A percentile compares a stretch with the other conserved stretches of the same genome.
Evolutionary conservation across 2,888 invertebrate species (phyloP).

Genomic region (Stenodera caucasica): DNA sequence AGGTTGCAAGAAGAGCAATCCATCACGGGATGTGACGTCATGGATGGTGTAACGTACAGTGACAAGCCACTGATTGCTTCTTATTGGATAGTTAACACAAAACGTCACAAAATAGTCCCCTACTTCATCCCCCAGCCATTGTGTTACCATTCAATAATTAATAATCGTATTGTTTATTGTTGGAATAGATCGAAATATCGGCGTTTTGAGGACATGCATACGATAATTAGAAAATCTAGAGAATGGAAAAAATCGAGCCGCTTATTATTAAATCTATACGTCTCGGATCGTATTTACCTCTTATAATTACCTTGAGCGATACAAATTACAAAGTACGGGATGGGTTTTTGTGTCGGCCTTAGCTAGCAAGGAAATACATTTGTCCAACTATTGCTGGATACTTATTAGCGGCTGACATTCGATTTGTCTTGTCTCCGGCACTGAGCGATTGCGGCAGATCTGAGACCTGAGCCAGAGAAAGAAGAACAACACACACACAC

Average conservation of each 20-base stretch:
- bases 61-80: constrained; percentile 60
- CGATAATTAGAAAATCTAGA: not conserved
- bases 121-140: constrained; percentile 4
- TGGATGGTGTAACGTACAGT: constrained; percentile 52
- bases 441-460: constrained; percentile 54
- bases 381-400: constrained; percentile 57
- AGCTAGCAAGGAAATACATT: constrained; percentile 56
- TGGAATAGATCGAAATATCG: not conserved
- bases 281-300: constrained; percentile 43
- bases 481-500: constrained; percentile 18
- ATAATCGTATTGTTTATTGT: no score
- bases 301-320: constrained; percentile 56
- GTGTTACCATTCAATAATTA: no score
- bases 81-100: constrained; percentile 58
- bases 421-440: constrained; percentile 58
- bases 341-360: constrained; percentile 55
- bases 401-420: constrained; percentile 61
- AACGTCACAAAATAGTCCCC: constrained; percentile 26
- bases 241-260: constrained; percentile 28
- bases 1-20: constrained; percentile 52
- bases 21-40: constrained; percentile 52
- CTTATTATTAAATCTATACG: constrained; percentile 48
- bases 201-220: not conserved
- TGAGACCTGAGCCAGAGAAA: constrained; percentile 30
- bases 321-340: constrained; percentile 57